Percentiles rank a stretch among this genome's conserved stretches.
Conservation (phyloP, 2,888 invertebrate species). For the Xestia c-nigrum region DNA sequence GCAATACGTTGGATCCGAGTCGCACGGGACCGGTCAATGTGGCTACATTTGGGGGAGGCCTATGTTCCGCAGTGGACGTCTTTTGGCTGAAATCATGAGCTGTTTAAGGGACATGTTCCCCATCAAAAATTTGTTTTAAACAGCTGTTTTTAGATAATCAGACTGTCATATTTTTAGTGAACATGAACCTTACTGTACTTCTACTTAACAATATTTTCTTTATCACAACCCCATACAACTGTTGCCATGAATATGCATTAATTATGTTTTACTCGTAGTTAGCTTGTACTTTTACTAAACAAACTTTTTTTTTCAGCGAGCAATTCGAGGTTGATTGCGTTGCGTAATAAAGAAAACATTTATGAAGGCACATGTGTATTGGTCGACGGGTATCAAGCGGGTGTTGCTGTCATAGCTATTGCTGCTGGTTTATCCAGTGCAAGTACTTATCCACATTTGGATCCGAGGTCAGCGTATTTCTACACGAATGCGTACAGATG, state of each 20-base stretch:
- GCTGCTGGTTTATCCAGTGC: constrained; percentile 37
- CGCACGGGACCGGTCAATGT: too few relatives aligned
- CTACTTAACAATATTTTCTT: constrained; percentile 1
- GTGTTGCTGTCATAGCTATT: constrained; percentile 23
- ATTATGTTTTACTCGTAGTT: too few relatives aligned
- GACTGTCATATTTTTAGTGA: too few relatives aligned
- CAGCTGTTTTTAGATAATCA: too few relatives aligned
- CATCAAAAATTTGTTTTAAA: too few relatives aligned
- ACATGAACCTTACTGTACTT: background rate
- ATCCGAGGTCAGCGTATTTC: constrained; percentile 38
- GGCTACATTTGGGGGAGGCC: too few relatives aligned
- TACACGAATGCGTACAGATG: constrained; percentile 51
- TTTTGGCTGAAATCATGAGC: too few relatives aligned
- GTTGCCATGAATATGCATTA: too few relatives aligned
- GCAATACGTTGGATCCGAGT: too few relatives aligned
- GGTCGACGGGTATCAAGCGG: constrained; percentile 22
- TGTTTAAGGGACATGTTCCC: too few relatives aligned
- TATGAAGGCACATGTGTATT: constrained; percentile 17
- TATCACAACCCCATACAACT: background rate
- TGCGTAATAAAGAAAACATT: constrained; percentile 34
- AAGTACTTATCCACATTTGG: constrained; percentile 26
- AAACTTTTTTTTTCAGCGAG: constrained; percentile 12
- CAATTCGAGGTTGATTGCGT: accelerated
- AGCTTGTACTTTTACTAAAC: background rate
- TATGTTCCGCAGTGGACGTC: too few relatives aligned